Conservation (phyloP, 2,113 vertebrate genomes). For the Terrapene triunguis region DNA sequence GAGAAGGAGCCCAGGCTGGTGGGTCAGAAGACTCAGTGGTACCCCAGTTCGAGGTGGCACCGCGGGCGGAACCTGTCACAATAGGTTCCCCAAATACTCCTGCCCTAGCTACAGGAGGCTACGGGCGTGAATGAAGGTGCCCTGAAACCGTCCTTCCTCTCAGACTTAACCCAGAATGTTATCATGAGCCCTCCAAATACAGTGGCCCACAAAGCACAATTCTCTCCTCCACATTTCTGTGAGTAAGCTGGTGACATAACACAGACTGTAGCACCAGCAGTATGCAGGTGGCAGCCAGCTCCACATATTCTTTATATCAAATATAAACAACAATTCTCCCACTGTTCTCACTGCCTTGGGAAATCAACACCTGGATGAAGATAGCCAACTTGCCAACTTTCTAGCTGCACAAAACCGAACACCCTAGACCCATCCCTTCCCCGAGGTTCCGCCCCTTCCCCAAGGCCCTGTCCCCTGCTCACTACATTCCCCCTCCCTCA, state of each 20-base stretch:
- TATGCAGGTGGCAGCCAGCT: not conserved
- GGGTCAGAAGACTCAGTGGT: too few relatives aligned
- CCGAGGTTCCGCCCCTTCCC: too few relatives aligned
- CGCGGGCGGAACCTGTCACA: too few relatives aligned
- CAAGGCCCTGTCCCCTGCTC: too few relatives aligned
- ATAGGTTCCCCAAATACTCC: accelerated
- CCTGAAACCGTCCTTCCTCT: not conserved
- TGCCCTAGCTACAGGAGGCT: not conserved
- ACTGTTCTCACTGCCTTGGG: not conserved
- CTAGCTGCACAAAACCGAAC: too few relatives aligned
- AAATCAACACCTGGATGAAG: not conserved
- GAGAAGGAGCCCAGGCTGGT: too few relatives aligned
- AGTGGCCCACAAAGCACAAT: not conserved
- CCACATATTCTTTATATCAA: not conserved
- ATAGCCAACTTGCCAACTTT: too few relatives aligned
- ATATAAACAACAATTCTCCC: not conserved
- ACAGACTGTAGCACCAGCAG: not conserved
- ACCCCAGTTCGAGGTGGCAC: too few relatives aligned
- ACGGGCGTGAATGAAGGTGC: not conserved
- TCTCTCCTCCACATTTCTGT: accelerated
- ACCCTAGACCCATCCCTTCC: too few relatives aligned
- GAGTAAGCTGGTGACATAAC: not conserved
- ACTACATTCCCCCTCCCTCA: too few relatives aligned
- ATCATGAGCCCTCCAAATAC: not conserved
- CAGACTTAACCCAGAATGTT: not conserved